A percentile compares a stretch with the other conserved stretches of the same genome.
Evolutionary conservation across 1,140 invertebrate genomes (phyloP).

Genomic region (Papilio polyxenes): DNA sequence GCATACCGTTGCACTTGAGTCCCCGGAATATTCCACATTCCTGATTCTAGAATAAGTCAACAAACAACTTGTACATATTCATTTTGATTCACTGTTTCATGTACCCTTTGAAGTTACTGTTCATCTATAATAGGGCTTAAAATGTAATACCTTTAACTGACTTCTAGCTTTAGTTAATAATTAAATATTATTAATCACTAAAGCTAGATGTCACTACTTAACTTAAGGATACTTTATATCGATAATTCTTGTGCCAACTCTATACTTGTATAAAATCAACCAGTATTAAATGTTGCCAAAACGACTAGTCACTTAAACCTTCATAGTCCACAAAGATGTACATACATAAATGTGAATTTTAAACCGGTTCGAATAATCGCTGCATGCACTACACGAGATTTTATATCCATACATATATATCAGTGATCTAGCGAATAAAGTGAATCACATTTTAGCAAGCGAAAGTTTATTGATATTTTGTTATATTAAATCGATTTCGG

Average conservation of each 20-base stretch:
- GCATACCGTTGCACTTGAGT: background rate
- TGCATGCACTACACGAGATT: background rate
- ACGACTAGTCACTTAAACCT: constrained; percentile 3
- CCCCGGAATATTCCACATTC: constrained; percentile 1
- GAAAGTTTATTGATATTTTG: background rate
- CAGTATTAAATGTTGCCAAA: background rate
- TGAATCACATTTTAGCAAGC: background rate
- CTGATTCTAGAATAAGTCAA: background rate
- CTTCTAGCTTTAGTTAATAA: too few species aligned
- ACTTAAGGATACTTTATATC: background rate
- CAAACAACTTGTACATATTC: constrained; percentile 1
- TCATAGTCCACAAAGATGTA: constrained; percentile 6
- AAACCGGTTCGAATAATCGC: constrained; percentile 1
- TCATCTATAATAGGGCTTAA: background rate
- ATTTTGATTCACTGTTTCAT: background rate
- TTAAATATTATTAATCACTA: too few species aligned
- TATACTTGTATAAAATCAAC: constrained; percentile 9
- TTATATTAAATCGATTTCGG: background rate
- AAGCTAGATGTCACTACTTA: background rate
- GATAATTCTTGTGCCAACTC: background rate
- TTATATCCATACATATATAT: constrained; percentile 2
- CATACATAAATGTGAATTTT: background rate
- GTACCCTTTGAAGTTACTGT: background rate
- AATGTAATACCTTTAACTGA: too few species aligned
- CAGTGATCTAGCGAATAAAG: background rate